Evolutionary conservation across 1,140 invertebrate species (phyloP).

Genomic region (Lerema accius): DNA sequence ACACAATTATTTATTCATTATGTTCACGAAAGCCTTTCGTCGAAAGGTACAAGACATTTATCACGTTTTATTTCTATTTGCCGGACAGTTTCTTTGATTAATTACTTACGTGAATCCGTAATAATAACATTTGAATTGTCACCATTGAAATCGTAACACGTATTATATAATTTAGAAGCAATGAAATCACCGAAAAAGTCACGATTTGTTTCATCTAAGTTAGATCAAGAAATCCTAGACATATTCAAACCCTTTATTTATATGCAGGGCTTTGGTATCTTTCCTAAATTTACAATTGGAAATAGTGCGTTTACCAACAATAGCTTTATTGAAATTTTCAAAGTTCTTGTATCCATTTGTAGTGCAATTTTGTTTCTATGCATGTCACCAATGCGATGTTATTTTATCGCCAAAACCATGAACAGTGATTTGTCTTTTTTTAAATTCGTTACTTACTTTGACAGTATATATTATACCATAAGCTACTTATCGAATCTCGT

Average conservation of each 20-base stretch:
- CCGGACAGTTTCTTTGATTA: not conserved
- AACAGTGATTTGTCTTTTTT: not conserved
- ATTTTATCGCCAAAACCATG: not conserved
- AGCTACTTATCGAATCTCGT: constrained; percentile 1
- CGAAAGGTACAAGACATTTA: too few relatives aligned
- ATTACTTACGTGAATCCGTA: not conserved
- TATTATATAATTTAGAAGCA: not conserved
- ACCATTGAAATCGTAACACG: not conserved
- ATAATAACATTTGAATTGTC: constrained; percentile 5
- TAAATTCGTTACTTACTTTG: not conserved
- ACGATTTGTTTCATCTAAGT: constrained; percentile 19
- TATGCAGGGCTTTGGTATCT: constrained; percentile 12
- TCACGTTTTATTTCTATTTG: too few relatives aligned
- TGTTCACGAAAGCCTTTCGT: too few relatives aligned
- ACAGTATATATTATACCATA: constrained; percentile 9
- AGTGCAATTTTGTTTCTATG: not conserved
- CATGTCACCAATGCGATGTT: not conserved
- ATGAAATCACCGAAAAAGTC: not conserved
- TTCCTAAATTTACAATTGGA: constrained; percentile 26
- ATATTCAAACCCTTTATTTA: constrained; percentile 27
- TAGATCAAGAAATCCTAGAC: constrained; percentile 21
- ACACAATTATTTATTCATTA: too few relatives aligned
- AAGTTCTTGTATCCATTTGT: not conserved
- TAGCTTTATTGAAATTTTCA: not conserved
- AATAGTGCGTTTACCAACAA: constrained; percentile 20